Percentiles rank a stretch among this genome's conserved stretches.
Conservation (phyloP, 2,888 invertebrate genomes). For the Cantharis rustica region DNA sequence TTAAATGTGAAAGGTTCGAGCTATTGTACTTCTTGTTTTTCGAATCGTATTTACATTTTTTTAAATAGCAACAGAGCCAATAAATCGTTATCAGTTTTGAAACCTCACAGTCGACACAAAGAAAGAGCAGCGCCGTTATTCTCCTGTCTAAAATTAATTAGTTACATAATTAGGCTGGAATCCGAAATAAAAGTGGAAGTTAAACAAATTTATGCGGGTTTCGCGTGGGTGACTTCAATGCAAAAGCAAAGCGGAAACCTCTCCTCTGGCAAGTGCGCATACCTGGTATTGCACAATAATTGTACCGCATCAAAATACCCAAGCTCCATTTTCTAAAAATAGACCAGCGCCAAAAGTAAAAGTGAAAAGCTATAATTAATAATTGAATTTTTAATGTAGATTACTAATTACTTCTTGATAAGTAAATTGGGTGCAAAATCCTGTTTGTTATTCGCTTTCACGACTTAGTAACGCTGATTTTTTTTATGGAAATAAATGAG, state of each 20-base stretch:
- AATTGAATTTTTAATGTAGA: constrained; percentile 8
- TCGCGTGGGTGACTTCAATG: constrained; percentile 13
- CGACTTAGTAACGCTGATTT: constrained; percentile 1
- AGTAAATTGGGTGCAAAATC: constrained; percentile 6
- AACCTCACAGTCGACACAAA: too few species aligned
- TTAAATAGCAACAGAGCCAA: background rate
- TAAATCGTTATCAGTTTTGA: background rate
- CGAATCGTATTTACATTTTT: background rate
- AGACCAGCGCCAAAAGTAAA: constrained; percentile 10
- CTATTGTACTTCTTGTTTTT: background rate
- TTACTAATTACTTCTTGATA: constrained; percentile 3
- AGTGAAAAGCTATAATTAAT: constrained; percentile 9
- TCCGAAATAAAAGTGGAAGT: background rate
- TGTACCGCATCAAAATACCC: background rate
- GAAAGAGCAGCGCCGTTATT: too few species aligned
- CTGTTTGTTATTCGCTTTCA: constrained; percentile 19
- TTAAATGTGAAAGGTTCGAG: background rate
- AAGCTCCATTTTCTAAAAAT: constrained; percentile 8
- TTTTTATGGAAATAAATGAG: constrained; percentile 2
- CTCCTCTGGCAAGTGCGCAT: background rate
- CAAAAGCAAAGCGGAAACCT: constrained; percentile 4
- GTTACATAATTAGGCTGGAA: background rate
- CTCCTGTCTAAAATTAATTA: background rate
- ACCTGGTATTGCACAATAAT: background rate
- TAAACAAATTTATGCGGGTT: background rate